Evolutionary conservation across 2,888 invertebrate species (phyloP), one percentile per base, ranked within the genome.

Genomic region (Nemotelus pantherinus): DNA sequence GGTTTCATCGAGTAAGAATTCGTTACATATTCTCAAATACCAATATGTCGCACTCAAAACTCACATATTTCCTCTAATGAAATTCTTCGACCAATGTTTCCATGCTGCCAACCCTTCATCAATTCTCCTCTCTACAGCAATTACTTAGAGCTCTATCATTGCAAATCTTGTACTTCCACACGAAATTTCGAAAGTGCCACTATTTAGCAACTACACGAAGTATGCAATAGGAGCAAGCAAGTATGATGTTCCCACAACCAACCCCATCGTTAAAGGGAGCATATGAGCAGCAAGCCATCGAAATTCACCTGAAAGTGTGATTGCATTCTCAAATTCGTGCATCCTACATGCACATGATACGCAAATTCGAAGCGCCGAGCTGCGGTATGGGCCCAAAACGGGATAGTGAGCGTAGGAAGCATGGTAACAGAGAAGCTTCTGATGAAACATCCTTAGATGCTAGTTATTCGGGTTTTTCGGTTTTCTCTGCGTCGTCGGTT

Each of bases 151-250:
- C 43, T 63, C 5, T 63, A 63, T 43, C 63, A 63, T 63, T 43
- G 4, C 41, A 45, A 68, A 68, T 68, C 39, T 53, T 41, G n/a
- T 68, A 53, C 50, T 39, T 68, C 48, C 68, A 68, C 53, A 53
- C 7, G 68, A 68, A 50, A 68, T 68, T 68, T 25, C 53, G 68
- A 68, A 68, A 68, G 68, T 48, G 53, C 68, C 68, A 50, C n/a
- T 68, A 44, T 68, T 68, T 68, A 5, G 50, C 53, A 50, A 41
- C 25, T 68, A 43, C 63, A 63, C 25, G 43, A 63, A 25, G 25
- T 25, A 25, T 25, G 25, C 25, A 25, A 25, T 58, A 2, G 58
- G n/a, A 58, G 58, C 4, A 58, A 5, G 25, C n/a, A n/a, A n/a
- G 58, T 39, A 58, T 10, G 7, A 53, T 39, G 58, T 58, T 39